A percentile compares a stretch with the other conserved stretches of the same genome.
phyloP scores from a whole-genome alignment of 2,888 invertebrate genomes.

The Tipula lateralis region DNA sequence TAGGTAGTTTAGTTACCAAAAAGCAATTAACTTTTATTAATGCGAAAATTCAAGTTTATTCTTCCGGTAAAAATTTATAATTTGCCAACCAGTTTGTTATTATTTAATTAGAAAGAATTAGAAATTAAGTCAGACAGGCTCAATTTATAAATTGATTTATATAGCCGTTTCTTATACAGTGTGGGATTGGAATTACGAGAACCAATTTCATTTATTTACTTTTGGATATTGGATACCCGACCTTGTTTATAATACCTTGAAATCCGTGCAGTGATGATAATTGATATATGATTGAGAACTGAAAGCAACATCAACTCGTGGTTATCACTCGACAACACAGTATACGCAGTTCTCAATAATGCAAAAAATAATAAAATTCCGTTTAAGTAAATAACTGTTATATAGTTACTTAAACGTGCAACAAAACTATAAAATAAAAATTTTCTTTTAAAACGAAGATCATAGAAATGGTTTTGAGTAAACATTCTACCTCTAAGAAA shows the following conservation, averaged over 20 bases:
- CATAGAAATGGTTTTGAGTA: not conserved
- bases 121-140: not conserved
- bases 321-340: not conserved
- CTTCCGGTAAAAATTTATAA: not conserved
- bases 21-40: not conserved
- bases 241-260: not conserved
- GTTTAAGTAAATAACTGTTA: not conserved
- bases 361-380: not conserved
- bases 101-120: not conserved
- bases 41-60: not conserved
- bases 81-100: not conserved
- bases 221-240: not conserved
- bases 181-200: too few species aligned
- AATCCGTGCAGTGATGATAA: not conserved
- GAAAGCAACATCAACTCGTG: not conserved
- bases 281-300: not conserved
- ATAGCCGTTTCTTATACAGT: not conserved
- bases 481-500: not conserved
- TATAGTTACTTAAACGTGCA: not conserved
- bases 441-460: not conserved
- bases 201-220: constrained; percentile 4
- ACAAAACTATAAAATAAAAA: not conserved
- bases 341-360: not conserved
- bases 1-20: not conserved
- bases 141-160: not conserved